Percentiles rank a stretch among this genome's conserved stretches.
Conservation (phyloP, 37 sponge, comb jelly and placozoan genomes). For the Amphimedon queenslandica region DNA sequence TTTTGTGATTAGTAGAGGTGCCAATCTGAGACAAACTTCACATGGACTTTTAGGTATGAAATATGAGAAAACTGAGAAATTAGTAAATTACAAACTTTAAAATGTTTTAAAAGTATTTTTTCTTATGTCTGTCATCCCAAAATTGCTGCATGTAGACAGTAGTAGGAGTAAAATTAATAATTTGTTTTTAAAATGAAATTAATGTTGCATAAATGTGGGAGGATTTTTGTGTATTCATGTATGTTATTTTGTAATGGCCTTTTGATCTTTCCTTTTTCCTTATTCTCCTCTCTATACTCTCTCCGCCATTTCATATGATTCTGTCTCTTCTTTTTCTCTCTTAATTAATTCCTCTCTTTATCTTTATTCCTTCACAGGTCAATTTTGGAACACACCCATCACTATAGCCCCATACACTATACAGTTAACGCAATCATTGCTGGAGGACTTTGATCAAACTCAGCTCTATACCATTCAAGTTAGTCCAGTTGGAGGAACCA, state of each 20-base stretch:
- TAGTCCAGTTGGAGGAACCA: background rate
- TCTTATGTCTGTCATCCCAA: background rate
- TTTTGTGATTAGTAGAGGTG: slow-evolving; percentile 35
- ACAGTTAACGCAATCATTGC: background rate
- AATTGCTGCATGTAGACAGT: too few species aligned
- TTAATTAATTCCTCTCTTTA: background rate
- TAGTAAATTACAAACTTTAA: too few species aligned
- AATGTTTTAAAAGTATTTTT: too few species aligned
- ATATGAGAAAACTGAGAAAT: background rate
- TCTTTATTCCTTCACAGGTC: background rate
- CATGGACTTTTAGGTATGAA: slow-evolving; percentile 50
- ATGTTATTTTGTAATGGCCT: too few species aligned
- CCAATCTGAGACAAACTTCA: slow-evolving; percentile 36
- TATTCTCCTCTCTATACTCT: too few species aligned
- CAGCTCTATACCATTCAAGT: background rate
- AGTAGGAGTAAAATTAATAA: too few species aligned
- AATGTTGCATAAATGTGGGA: too few species aligned
- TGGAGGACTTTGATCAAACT: background rate
- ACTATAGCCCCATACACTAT: background rate
- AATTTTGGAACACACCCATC: slow-evolving; percentile 13
- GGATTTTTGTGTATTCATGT: too few species aligned
- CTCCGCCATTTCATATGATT: too few species aligned
- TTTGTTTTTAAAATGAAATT: too few species aligned
- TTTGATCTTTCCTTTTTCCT: too few species aligned
- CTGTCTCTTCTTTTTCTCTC: too few species aligned